Percentiles rank a stretch among this genome's conserved stretches.
Evolutionary conservation across 2,888 invertebrate species (phyloP).

Genomic region (Drosophila mimica): DNA sequence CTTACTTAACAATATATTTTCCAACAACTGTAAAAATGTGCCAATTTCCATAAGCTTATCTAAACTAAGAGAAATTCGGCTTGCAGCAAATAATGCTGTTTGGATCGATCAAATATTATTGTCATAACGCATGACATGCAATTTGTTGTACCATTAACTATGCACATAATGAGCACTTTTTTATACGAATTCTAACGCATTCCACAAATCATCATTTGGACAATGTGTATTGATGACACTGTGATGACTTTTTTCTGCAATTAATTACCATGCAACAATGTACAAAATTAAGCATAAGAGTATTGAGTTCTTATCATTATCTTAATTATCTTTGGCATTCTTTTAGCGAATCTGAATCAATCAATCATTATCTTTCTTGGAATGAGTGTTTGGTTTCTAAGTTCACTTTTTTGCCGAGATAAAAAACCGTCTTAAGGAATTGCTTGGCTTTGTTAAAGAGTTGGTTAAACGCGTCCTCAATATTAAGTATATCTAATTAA

Average conservation of each 20-base stretch:
- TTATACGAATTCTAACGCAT: constrained; percentile 24
- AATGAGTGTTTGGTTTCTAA: not conserved
- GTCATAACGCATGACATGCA: constrained; percentile 39
- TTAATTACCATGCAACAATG: constrained; percentile 19
- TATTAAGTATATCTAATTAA: not conserved
- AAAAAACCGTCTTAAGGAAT: constrained; percentile 22
- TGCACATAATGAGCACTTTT: constrained; percentile 36
- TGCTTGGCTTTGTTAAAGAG: constrained; percentile 25
- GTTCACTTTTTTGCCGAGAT: not conserved
- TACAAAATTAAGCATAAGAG: not conserved
- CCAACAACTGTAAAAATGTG: not conserved
- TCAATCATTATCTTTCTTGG: not conserved
- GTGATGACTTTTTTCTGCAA: constrained; percentile 36
- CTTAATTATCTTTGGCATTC: constrained; percentile 1
- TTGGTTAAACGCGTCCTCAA: not conserved
- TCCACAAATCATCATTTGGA: constrained; percentile 49
- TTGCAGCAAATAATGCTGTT: constrained; percentile 5
- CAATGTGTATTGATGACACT: constrained; percentile 1
- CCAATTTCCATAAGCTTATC: not conserved
- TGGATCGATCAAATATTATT: not conserved
- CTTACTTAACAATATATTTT: not conserved
- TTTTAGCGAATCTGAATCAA: not conserved
- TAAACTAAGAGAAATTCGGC: not conserved
- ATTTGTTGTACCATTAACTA: constrained; percentile 18
- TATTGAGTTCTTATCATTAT: constrained; percentile 19